A percentile compares a stretch with the other conserved stretches of the same genome.
phyloP scores from a whole-genome alignment of 2,797 vertebrate species.

The Lagocephalus sceleratus region DNA sequence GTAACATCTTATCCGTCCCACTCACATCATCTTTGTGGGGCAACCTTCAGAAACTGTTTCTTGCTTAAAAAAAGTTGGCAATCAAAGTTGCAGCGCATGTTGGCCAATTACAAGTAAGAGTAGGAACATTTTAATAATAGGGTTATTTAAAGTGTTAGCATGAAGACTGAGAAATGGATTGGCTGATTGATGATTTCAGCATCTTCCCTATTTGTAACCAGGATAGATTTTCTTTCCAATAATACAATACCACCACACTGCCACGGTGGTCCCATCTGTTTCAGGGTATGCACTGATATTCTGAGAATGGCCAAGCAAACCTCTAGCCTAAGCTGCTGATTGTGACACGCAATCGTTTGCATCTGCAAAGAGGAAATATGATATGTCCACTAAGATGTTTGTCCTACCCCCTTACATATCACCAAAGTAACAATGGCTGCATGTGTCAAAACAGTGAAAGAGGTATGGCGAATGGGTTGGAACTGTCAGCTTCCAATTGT shows the following conservation, averaged over 20 bases:
- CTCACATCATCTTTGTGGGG: not conserved
- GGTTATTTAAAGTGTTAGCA: constrained; percentile 35
- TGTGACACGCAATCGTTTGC: constrained; percentile 14
- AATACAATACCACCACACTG: constrained; percentile 10
- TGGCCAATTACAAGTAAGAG: no score
- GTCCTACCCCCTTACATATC: constrained; percentile 47
- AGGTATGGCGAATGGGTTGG: constrained; percentile 57
- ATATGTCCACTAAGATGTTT: constrained; percentile 57
- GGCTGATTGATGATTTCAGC: constrained; percentile 29
- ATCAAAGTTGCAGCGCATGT: not conserved
- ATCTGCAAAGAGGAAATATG: constrained; percentile 48
- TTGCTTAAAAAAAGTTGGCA: not conserved
- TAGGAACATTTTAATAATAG: constrained; percentile 14
- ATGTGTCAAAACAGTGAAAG: constrained; percentile 69
- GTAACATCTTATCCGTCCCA: constrained; percentile 7
- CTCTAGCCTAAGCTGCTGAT: constrained; percentile 28
- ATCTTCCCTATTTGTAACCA: no score
- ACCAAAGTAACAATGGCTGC: constrained; percentile 55
- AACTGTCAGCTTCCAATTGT: constrained; percentile 71
- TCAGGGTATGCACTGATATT: constrained; percentile 25
- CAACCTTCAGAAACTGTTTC: not conserved
- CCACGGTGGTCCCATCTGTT: constrained; percentile 30
- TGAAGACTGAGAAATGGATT: constrained; percentile 23
- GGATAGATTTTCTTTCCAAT: constrained; percentile 6
- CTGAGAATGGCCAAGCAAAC: constrained; percentile 15